These are phyloP conservation scores for Falco punctatus DNA, from an alignment of 2,113 vertebrate species.

Conservation along the genomic window DNA sequence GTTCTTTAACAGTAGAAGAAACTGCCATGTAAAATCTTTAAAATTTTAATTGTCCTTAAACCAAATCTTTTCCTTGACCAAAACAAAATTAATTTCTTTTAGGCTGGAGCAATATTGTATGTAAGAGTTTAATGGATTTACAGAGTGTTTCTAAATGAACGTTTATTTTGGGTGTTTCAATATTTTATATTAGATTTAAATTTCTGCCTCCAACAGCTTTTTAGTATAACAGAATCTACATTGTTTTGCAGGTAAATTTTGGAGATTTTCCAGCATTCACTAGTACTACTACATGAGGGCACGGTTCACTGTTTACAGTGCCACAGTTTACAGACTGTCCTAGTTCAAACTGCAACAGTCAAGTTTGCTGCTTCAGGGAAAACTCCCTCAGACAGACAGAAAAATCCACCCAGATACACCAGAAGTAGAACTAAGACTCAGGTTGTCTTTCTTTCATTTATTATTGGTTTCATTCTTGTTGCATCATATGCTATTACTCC, in stretches of 20 bases:
- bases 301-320: not conserved
- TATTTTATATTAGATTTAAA: not conserved
- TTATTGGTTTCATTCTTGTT: not conserved
- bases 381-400: not conserved
- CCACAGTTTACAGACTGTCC: not conserved
- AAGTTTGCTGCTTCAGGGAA: not conserved
- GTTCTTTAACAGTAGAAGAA: not conserved
- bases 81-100: not conserved
- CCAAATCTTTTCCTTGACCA: not conserved
- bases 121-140: not conserved
- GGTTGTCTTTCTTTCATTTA: not conserved
- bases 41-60: not conserved
- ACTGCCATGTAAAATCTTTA: not conserved
- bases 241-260: not conserved
- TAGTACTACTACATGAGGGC: not conserved
- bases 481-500: not conserved
- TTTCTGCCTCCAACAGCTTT: not conserved
- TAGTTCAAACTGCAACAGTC: not conserved
- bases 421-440: not conserved
- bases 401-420: not conserved
- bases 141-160: not conserved
- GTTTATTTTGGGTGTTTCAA: not conserved
- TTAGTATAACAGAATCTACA: not conserved
- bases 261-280: not conserved
- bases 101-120: not conserved